phyloP scores from a whole-genome alignment of 2,797 vertebrate genomes.

The Syndactyla subalaris region DNA sequence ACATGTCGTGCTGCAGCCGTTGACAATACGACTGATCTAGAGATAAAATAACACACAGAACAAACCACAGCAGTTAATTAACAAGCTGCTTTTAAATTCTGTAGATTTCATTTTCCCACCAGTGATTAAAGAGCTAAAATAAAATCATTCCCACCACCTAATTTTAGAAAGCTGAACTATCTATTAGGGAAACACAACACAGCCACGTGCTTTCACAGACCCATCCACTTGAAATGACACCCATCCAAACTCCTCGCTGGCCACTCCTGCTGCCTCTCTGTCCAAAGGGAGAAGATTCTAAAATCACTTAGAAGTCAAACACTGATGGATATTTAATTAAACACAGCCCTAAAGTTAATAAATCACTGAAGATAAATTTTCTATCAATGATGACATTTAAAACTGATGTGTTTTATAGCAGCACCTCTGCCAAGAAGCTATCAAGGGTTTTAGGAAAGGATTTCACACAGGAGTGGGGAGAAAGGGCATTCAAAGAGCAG shows the following conservation, averaged over 20 bases:
- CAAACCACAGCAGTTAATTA: background rate
- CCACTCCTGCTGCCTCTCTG: background rate
- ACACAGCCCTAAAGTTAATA: background rate
- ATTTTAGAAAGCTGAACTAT: background rate
- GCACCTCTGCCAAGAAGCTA: background rate
- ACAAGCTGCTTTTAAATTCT: background rate
- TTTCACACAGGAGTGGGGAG: background rate
- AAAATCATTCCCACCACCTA: background rate
- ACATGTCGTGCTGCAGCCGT: conserved; percentile 87
- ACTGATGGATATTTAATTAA: background rate
- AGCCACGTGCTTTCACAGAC: background rate
- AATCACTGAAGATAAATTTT: background rate
- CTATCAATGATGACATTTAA: background rate
- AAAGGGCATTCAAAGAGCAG: background rate
- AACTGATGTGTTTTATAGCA: background rate
- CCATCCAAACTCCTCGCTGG: background rate
- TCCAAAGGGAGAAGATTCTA: background rate
- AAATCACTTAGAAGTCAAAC: background rate
- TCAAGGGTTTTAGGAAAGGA: background rate
- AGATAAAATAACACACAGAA: conserved; percentile 9
- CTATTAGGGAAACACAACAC: background rate
- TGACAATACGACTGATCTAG: conserved; percentile 82
- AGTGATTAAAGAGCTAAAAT: background rate
- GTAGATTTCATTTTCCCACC: background rate
- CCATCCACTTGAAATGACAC: background rate